Conservation (phyloP, 2,113 vertebrate genomes). For the Cynocephalus volans region DNA sequence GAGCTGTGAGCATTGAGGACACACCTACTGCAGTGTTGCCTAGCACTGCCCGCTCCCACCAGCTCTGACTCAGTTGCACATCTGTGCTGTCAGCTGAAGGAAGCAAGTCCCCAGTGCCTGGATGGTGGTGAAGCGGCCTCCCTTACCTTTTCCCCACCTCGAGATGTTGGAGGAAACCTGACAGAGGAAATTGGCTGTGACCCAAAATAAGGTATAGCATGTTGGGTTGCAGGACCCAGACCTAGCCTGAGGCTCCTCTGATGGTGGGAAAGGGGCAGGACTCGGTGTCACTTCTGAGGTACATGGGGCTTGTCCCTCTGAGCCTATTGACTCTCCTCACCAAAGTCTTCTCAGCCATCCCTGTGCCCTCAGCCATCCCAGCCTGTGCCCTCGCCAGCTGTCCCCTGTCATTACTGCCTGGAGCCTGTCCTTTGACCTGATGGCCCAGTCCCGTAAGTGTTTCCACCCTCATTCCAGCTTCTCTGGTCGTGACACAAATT, state of each 20-base stretch:
- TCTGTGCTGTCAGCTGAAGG: too few species aligned
- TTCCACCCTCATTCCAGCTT: too few species aligned
- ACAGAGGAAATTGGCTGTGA: conserved; percentile 96
- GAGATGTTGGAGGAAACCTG: conserved; percentile 98
- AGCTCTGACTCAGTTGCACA: too few species aligned
- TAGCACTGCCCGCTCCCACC: too few species aligned
- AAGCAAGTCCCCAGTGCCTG: too few species aligned
- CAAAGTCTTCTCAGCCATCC: conserved; percentile 60
- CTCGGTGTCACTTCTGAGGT: conserved; percentile 21
- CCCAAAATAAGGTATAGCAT: conserved; percentile 96
- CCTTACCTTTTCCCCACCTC: conserved; percentile 83
- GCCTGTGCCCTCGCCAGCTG: conserved; percentile 39
- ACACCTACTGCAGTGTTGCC: too few species aligned
- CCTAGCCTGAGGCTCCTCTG: not conserved
- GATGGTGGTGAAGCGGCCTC: too few species aligned
- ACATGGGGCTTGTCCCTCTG: not conserved
- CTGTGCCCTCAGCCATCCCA: conserved; percentile 67
- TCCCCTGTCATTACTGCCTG: conserved; percentile 39
- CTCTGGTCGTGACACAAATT: too few species aligned
- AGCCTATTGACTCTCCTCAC: not conserved
- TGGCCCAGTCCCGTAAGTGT: too few species aligned
- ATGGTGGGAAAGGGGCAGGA: not conserved
- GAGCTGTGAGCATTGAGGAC: too few species aligned
- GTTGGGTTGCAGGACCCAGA: conserved; percentile 24
- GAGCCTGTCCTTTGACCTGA: conserved; percentile 44